A percentile compares a stretch with the other conserved stretches of the same genome.
phyloP scores from a whole-genome alignment of 2,797 vertebrate species.

The Eulemur coronatus region DNA sequence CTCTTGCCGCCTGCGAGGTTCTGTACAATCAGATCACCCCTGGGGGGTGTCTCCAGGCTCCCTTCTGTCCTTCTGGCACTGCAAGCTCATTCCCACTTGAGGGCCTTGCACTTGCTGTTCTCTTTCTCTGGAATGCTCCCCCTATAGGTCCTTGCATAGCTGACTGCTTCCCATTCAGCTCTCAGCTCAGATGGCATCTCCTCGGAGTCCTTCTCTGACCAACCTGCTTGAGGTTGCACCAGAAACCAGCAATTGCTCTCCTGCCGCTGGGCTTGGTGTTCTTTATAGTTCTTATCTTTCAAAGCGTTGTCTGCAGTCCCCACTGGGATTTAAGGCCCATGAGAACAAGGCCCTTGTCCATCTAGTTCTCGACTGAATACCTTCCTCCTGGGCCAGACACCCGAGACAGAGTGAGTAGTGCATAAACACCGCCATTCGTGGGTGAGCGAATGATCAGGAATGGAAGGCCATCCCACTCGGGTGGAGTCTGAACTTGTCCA shows the following conservation, averaged over 20 bases:
- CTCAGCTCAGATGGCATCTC: neutral
- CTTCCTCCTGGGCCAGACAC: rapidly evolving
- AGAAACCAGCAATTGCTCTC: neutral
- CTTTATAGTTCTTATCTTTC: rapidly evolving
- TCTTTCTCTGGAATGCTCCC: neutral
- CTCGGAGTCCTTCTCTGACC: neutral
- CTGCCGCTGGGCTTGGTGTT: rapidly evolving
- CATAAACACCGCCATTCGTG: neutral
- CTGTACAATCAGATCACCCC: rapidly evolving
- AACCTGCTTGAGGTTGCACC: no score
- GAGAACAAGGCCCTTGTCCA: neutral
- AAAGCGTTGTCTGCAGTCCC: neutral
- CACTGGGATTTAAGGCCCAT: neutral
- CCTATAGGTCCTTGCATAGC: rapidly evolving
- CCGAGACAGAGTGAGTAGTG: neutral
- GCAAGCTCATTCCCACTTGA: rapidly evolving
- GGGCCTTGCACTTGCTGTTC: neutral
- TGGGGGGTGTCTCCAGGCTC: neutral
- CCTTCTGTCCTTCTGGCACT: neutral
- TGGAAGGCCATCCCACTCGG: rapidly evolving
- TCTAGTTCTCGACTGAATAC: neutral
- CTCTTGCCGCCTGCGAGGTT: neutral
- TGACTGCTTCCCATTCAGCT: neutral
- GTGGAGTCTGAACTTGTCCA: neutral
- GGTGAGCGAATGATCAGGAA: neutral